These are phyloP conservation scores for Actinia tenebrosa DNA, from an alignment of 64 coral and sea anemone genomes.

Conservation along the genomic window DNA sequence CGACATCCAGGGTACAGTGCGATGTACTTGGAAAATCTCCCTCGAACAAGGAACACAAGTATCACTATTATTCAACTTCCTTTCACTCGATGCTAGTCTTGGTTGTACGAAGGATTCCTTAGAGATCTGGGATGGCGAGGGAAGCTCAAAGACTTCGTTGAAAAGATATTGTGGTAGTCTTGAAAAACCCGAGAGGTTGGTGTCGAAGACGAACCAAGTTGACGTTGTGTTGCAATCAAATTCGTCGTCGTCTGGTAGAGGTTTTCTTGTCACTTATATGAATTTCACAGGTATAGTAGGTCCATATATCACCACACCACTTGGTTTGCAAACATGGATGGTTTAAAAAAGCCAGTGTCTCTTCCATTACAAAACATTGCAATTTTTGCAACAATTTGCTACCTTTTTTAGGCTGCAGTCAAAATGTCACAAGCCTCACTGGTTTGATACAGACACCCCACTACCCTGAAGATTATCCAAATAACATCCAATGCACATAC, in stretches of 20 bases:
- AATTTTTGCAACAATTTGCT: background rate
- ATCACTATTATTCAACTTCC: background rate
- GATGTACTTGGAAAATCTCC: slow-evolving; percentile 2
- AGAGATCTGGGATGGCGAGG: slow-evolving; percentile 5
- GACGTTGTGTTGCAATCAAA: background rate
- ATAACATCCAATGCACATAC: slow-evolving; percentile 28
- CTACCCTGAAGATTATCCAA: slow-evolving; percentile 16
- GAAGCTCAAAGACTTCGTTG: background rate
- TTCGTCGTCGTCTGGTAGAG: background rate
- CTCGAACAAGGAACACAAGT: background rate
- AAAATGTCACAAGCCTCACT: background rate
- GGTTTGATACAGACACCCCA: slow-evolving; percentile 1
- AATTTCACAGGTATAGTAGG: background rate
- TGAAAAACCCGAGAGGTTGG: slow-evolving; percentile 8
- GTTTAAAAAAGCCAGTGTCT: too few species aligned
- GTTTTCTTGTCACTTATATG: slow-evolving; percentile 8
- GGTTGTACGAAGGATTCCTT: background rate
- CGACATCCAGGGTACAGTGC: background rate
- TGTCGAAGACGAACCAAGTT: background rate
- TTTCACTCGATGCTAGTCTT: background rate
- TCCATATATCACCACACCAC: too few species aligned
- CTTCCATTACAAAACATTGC: background rate
- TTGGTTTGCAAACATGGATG: too few species aligned
- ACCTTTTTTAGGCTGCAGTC: background rate
- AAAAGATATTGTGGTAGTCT: slow-evolving; percentile 12